Base-by-base conservation (phyloP, 1,140 invertebrate genomes). In the Zaprionus capensis region DNA sequence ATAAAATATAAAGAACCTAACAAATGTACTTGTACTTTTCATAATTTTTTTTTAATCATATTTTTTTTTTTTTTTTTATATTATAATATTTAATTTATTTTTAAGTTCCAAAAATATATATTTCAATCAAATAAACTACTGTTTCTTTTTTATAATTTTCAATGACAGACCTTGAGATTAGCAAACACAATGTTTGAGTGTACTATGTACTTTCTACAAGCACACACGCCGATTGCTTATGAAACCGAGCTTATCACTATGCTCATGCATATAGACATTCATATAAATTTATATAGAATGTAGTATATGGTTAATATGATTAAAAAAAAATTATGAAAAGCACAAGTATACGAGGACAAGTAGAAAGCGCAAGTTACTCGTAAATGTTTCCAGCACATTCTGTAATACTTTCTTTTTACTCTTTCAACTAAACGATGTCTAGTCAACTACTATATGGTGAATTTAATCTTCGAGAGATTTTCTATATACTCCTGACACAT, bases 201-300 rank as follows among this genome's bases (percentile, higher is more conserved):
- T 24, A 14, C 46, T 20, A 51, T 46, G n/a, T 68, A 58, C 26
- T 61, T 73, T 72, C 20, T 58, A 55, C 59, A 38, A 14, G 26
- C 44, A 15, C 22, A 34, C 57, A 41, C 14, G 46, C 20, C 7
- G 11, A 31, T n/a, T 53, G 22, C 66, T 81, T 81, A 81, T 68
- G 53, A 66, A 82, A 79, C 66, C 41, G 9, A 38, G 51, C 72
- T 84, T 85, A 84, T 84, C 82, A 12, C 17, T 51, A 20, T 51
- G 12, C 46, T 4, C 6, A 22, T 49, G 17, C 41, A 46, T 46
- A 46, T 34, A 34, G 31, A 34, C 31, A 34, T 34, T 34, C 41
- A 46, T 2, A 41, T 5, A 41, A 2, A 17, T 46, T 17, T 46
- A 17, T 46, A 46, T 17, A 51, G 9, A 51, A 51, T 51, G 11